These are phyloP conservation scores for Drosophila nannoptera DNA, from an alignment of 1,140 invertebrate species.

Conservation along the genomic window DNA sequence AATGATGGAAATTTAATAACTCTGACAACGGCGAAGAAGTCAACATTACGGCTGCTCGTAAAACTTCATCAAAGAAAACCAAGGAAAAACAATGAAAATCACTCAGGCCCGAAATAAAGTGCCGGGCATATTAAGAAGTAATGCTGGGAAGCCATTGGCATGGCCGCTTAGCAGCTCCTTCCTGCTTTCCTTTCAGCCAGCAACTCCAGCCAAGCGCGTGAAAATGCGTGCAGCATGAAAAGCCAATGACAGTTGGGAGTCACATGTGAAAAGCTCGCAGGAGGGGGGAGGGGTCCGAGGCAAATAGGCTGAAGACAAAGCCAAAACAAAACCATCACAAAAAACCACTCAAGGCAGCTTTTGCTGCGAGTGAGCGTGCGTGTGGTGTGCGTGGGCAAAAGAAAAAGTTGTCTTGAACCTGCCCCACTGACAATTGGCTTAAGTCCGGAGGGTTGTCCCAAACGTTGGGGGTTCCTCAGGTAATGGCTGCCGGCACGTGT, in stretches of 20 bases:
- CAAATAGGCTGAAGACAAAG: neutral
- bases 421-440: slow-evolving; percentile 76
- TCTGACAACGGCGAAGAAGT: slow-evolving; percentile 23
- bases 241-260: slow-evolving; percentile 32
- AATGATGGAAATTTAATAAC: slow-evolving; percentile 75
- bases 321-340: slow-evolving; percentile 52
- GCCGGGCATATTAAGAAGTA: slow-evolving; percentile 66
- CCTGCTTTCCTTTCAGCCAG: slow-evolving; percentile 36
- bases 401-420: slow-evolving; percentile 65
- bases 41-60: slow-evolving; percentile 55
- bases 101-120: slow-evolving; percentile 58
- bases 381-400: slow-evolving; percentile 1
- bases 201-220: slow-evolving; percentile 65
- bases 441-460: slow-evolving; percentile 29
- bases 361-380: neutral
- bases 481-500: slow-evolving; percentile 64
- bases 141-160: slow-evolving; percentile 49
- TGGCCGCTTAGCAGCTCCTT: slow-evolving; percentile 2
- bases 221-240: slow-evolving; percentile 67
- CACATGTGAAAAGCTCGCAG: slow-evolving; percentile 41
- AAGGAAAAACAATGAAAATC: slow-evolving; percentile 68
- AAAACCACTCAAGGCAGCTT: slow-evolving; percentile 36
- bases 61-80: slow-evolving; percentile 48
- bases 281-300: neutral
- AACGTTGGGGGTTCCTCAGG: slow-evolving; percentile 26